Evolutionary conservation across 37 sponge, comb jelly and placozoan genomes (phyloP).

Genomic region (Geodia barretti): DNA sequence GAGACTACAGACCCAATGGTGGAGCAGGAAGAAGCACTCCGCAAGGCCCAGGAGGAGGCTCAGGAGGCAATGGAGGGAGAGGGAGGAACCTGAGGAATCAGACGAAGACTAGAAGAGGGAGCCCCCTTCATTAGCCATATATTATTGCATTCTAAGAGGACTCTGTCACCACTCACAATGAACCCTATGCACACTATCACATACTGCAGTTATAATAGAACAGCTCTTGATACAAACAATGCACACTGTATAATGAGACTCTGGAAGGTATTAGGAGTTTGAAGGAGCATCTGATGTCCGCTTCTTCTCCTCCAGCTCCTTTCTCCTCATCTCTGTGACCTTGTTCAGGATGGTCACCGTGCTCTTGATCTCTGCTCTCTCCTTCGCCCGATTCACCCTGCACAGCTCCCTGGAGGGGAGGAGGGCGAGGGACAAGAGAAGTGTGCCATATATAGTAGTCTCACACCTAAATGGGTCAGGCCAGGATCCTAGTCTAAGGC

Average conservation of each 20-base stretch:
- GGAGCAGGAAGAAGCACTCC: constrained; percentile 89
- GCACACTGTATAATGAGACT: too few species aligned
- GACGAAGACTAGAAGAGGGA: constrained; percentile 86
- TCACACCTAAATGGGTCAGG: too few species aligned
- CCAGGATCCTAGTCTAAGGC: too few species aligned
- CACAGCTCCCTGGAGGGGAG: constrained; percentile 51
- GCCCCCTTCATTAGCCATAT: background rate
- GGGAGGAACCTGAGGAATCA: constrained; percentile 81
- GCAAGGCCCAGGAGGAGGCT: constrained; percentile 79
- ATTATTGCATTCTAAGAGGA: background rate
- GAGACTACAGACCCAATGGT: constrained; percentile 92
- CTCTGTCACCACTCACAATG: too few species aligned
- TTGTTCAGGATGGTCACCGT: constrained; percentile 42
- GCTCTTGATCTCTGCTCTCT: constrained; percentile 47
- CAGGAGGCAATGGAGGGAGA: constrained; percentile 84
- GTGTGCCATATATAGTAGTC: too few species aligned
- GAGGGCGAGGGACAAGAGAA: background rate
- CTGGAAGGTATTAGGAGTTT: background rate
- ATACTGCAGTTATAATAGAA: too few species aligned
- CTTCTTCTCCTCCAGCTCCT: background rate
- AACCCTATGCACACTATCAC: too few species aligned
- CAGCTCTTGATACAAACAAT: too few species aligned
- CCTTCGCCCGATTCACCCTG: constrained; percentile 32
- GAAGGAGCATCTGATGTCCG: background rate
- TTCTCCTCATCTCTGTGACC: background rate